Percentiles rank a stretch among this genome's conserved stretches.
phyloP scores from a whole-genome alignment of 2,113 vertebrate genomes.

The Myotis brandtii region DNA sequence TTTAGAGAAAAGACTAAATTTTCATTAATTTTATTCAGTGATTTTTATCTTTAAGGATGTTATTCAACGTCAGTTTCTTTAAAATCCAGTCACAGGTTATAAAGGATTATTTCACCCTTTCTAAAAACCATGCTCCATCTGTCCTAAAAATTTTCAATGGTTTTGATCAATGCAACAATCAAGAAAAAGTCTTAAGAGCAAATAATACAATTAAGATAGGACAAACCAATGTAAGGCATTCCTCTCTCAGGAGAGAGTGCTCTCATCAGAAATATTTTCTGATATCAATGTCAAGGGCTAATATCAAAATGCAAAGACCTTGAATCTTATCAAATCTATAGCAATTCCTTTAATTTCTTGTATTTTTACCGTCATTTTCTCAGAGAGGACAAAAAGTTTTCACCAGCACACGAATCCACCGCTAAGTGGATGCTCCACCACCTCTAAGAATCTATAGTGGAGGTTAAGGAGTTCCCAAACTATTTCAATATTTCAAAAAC shows the following conservation, averaged over 20 bases:
- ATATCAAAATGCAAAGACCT: not conserved
- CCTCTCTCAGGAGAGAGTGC: not conserved
- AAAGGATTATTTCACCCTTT: not conserved
- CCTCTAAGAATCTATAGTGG: not conserved
- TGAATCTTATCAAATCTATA: slow-evolving; percentile 3
- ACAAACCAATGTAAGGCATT: not conserved
- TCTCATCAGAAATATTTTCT: slow-evolving; percentile 18
- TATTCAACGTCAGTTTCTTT: slow-evolving; percentile 7
- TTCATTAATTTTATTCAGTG: slow-evolving; percentile 22
- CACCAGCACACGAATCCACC: not conserved
- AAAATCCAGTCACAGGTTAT: slow-evolving; percentile 4
- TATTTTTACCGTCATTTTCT: not conserved
- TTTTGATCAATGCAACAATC: slow-evolving; percentile 4
- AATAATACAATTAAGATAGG: slow-evolving; percentile 12
- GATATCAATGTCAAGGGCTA: not conserved
- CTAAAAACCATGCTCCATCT: slow-evolving; percentile 26
- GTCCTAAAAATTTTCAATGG: not conserved
- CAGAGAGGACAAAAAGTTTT: not conserved
- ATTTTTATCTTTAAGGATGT: slow-evolving; percentile 48
- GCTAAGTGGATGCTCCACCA: not conserved
- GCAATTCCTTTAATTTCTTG: not conserved
- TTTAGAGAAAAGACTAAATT: not conserved
- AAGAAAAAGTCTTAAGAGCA: slow-evolving; percentile 13
- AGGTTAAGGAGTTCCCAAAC: not conserved
- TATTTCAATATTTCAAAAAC: not conserved